These are phyloP conservation scores for human DNA, from an alignment of 2,113 vertebrate genomes.

Conservation along the genomic window DNA sequence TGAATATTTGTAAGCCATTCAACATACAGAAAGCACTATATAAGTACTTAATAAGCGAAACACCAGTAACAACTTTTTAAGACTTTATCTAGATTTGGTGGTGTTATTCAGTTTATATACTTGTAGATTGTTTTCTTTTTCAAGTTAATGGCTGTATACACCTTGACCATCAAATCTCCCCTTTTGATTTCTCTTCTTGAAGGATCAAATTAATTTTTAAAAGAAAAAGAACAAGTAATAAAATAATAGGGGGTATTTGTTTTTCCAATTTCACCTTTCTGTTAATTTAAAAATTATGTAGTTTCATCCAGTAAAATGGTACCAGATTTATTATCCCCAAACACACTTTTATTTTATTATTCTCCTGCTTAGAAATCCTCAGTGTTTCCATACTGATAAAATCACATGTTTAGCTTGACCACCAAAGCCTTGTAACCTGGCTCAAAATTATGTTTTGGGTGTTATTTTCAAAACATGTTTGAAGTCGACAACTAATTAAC, in stretches of 20 bases:
- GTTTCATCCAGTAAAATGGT: background rate
- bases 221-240: background rate
- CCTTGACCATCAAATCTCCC: background rate
- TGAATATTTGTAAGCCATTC: slow-evolving; percentile 8
- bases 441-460: background rate
- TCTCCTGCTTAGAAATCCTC: background rate
- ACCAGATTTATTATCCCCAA: background rate
- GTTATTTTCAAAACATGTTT: slow-evolving; percentile 20
- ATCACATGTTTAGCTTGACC: background rate
- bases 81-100: background rate
- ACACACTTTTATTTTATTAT: background rate
- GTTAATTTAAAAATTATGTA: slow-evolving; percentile 24
- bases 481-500: background rate
- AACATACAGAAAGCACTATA: background rate
- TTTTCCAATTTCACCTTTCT: background rate
- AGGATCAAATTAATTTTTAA: background rate
- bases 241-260: background rate
- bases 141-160: background rate
- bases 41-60: background rate
- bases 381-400: background rate
- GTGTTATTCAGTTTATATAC: background rate
- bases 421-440: background rate
- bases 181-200: slow-evolving; percentile 10
- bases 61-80: background rate
- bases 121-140: background rate